Conservation (phyloP, 2,888 invertebrate genomes). For the Tachystola acroxantha region DNA sequence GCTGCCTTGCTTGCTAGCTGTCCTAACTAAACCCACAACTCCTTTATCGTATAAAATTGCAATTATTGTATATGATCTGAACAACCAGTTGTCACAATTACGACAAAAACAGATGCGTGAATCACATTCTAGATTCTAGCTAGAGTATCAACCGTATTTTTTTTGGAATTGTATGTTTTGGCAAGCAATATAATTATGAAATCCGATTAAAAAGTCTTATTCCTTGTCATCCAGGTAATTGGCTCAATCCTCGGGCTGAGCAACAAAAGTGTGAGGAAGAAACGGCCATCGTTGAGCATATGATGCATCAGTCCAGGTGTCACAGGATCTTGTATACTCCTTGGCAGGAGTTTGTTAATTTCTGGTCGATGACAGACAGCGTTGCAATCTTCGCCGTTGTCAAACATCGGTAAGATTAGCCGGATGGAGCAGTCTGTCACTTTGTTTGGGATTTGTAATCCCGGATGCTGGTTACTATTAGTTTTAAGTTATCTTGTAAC, state of each 20-base stretch:
- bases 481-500: background rate
- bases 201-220: no score
- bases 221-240: constrained; percentile 80
- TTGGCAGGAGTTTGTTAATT: constrained; percentile 62
- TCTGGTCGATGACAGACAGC: constrained; percentile 46
- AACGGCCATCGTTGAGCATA: constrained; percentile 88
- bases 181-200: no score
- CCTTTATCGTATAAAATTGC: no score
- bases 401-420: constrained; percentile 39
- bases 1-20: no score
- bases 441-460: constrained; percentile 17
- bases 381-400: constrained; percentile 44
- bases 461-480: background rate
- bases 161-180: no score
- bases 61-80: no score
- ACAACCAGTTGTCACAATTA: no score
- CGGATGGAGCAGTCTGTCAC: constrained; percentile 25
- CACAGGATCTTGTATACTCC: constrained; percentile 55
- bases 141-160: no score
- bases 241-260: constrained; percentile 88
- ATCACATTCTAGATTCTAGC: no score
- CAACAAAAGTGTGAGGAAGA: constrained; percentile 86
- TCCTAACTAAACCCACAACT: no score
- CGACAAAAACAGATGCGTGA: no score
- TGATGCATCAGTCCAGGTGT: constrained; percentile 53